Percentiles rank a stretch among this genome's conserved stretches.
Evolutionary conservation across 2,888 invertebrate genomes (phyloP).

Genomic region (Augiades crinisus): DNA sequence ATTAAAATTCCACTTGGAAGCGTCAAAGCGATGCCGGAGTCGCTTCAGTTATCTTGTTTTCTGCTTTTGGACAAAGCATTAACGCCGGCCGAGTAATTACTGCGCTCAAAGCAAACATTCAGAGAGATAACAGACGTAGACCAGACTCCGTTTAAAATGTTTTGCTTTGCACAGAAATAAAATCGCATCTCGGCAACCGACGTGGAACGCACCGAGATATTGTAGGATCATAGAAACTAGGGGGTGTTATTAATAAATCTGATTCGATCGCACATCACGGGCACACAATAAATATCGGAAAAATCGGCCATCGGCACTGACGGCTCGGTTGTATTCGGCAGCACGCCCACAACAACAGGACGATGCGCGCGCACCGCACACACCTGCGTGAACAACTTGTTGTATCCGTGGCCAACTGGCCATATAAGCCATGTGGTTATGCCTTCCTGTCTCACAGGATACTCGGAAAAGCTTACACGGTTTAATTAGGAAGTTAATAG

Average conservation of each 20-base stretch:
- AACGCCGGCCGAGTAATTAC: conserved; percentile 22
- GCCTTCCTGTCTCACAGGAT: conserved; percentile 22
- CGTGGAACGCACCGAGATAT: not conserved
- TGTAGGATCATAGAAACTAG: not conserved
- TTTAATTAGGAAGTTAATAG: conserved; percentile 25
- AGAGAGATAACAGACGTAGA: conserved; percentile 15
- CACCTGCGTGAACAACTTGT: conserved; percentile 92
- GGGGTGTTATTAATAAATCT: conserved; percentile 8
- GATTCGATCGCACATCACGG: conserved; percentile 9
- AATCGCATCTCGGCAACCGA: conserved; percentile 5
- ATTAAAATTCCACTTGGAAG: conserved; percentile 23
- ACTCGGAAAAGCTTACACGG: conserved; percentile 17
- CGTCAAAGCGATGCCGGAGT: conserved; percentile 18
- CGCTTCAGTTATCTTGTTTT: conserved; percentile 19
- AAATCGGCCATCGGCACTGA: conserved; percentile 15
- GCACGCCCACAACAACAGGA: conserved; percentile 21
- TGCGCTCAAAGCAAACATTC: conserved; percentile 25
- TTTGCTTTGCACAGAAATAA: conserved; percentile 19
- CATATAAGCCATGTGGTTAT: conserved; percentile 16
- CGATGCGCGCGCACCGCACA: conserved; percentile 35
- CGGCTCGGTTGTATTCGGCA: not conserved
- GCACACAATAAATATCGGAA: conserved; percentile 24
- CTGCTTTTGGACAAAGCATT: conserved; percentile 23
- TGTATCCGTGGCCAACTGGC: conserved; percentile 85
- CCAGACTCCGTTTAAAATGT: conserved; percentile 20